phyloP scores from a whole-genome alignment of 2,888 invertebrate genomes.

The Megamerina dolium region DNA sequence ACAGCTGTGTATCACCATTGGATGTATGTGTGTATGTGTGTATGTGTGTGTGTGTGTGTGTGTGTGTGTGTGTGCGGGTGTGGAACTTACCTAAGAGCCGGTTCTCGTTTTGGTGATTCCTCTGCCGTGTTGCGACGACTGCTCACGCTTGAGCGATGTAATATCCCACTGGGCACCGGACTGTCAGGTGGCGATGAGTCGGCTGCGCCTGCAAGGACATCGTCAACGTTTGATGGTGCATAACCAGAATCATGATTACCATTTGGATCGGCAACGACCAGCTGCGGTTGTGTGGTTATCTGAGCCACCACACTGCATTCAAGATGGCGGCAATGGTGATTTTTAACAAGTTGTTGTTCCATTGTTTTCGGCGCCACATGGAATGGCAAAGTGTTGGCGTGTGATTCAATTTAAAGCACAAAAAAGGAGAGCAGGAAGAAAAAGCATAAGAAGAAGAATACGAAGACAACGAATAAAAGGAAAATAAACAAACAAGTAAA shows the following conservation, averaged over 20 bases:
- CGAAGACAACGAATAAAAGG: no score
- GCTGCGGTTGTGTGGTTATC: slow-evolving; percentile 52
- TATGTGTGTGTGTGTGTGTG: neutral
- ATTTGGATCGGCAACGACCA: slow-evolving; percentile 65
- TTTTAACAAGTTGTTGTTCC: neutral
- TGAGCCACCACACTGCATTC: slow-evolving; percentile 57
- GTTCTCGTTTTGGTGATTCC: slow-evolving; percentile 46
- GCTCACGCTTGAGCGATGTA: slow-evolving; percentile 39
- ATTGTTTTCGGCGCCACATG: neutral
- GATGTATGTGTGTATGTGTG: no score
- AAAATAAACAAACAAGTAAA: no score
- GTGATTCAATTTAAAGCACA: neutral
- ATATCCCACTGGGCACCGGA: slow-evolving; percentile 45
- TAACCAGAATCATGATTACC: slow-evolving; percentile 83
- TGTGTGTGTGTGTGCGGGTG: neutral
- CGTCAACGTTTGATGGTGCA: slow-evolving; percentile 60
- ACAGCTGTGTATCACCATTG: no score
- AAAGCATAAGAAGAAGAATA: neutral
- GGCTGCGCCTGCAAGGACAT: slow-evolving; percentile 53
- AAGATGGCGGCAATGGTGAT: neutral
- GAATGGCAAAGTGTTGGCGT: neutral
- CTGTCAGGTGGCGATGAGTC: slow-evolving; percentile 55
- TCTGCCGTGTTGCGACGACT: slow-evolving; percentile 44
- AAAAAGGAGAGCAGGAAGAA: neutral
- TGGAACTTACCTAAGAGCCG: slow-evolving; percentile 41